Conservation (phyloP, 2,888 invertebrate genomes). For the Chrysotoxum bicinctum region DNA sequence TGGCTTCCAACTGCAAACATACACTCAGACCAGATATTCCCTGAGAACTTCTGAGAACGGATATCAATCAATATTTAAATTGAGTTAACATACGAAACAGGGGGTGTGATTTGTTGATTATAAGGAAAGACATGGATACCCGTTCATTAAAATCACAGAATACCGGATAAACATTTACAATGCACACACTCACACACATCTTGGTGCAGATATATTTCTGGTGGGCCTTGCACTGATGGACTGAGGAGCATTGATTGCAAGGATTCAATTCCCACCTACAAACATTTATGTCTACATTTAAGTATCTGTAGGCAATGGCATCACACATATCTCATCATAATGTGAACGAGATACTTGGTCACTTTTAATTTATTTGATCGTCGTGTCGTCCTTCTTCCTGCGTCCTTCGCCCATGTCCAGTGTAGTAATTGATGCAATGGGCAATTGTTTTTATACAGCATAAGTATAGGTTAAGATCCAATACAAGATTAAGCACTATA, state of each 20-base stretch:
- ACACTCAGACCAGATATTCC: slow-evolving; percentile 15
- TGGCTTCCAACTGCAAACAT: slow-evolving; percentile 39
- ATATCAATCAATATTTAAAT: slow-evolving; percentile 73
- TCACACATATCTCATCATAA: slow-evolving; percentile 47
- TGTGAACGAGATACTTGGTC: slow-evolving; percentile 62
- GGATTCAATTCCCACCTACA: slow-evolving; percentile 34
- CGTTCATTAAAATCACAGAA: slow-evolving; percentile 72
- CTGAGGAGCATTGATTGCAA: slow-evolving; percentile 19
- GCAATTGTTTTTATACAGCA: slow-evolving; percentile 29
- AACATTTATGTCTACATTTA: slow-evolving; percentile 4
- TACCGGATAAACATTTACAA: slow-evolving; percentile 60
- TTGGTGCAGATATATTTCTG: neutral
- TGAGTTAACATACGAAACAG: slow-evolving; percentile 68
- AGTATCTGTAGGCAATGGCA: slow-evolving; percentile 7
- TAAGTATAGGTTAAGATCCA: slow-evolving; percentile 14
- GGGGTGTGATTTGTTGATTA: slow-evolving; percentile 71
- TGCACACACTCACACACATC: slow-evolving; percentile 3
- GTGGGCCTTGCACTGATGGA: neutral
- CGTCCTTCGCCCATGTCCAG: neutral
- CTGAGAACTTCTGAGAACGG: slow-evolving; percentile 48
- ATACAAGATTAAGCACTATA: neutral
- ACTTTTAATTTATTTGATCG: slow-evolving; percentile 70
- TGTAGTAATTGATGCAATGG: slow-evolving; percentile 62
- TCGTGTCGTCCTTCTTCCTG: neutral
- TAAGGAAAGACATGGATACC: slow-evolving; percentile 72